phyloP scores from a whole-genome alignment of 2,888 invertebrate species.

The Papilio elwesi region DNA sequence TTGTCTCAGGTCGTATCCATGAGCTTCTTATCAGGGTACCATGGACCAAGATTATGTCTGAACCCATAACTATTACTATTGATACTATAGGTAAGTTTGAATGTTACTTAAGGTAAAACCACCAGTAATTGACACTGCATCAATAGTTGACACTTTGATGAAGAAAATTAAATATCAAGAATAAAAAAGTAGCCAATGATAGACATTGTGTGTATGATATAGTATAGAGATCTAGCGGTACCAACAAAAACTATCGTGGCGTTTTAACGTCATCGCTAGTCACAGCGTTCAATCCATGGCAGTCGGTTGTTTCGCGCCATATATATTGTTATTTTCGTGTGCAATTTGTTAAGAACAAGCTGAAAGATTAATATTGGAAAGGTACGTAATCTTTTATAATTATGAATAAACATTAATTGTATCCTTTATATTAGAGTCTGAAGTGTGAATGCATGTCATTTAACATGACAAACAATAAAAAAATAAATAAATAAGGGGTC shows the following conservation, averaged over 20 bases:
- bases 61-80: slow-evolving; percentile 96
- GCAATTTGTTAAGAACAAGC: slow-evolving; percentile 37
- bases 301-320: not conserved
- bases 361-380: slow-evolving; percentile 36
- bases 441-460: slow-evolving; percentile 34
- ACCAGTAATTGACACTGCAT: too few species aligned
- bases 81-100: slow-evolving; percentile 96
- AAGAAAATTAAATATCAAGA: too few species aligned
- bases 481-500: slow-evolving; percentile 26
- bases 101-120: too few species aligned
- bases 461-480: slow-evolving; percentile 27
- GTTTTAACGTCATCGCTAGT: too few species aligned
- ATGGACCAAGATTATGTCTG: slow-evolving; percentile 98
- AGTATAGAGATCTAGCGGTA: too few species aligned
- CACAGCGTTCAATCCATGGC: too few species aligned
- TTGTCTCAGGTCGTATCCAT: slow-evolving; percentile 97
- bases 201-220: too few species aligned
- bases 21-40: slow-evolving; percentile 95
- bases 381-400: slow-evolving; percentile 34
- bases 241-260: too few species aligned
- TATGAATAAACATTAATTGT: slow-evolving; percentile 34
- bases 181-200: too few species aligned
- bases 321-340: slow-evolving; percentile 36
- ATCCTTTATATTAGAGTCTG: slow-evolving; percentile 31
- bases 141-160: too few species aligned